Conservation (phyloP, 2,797 vertebrate species). For the Myripristis murdjan region DNA sequence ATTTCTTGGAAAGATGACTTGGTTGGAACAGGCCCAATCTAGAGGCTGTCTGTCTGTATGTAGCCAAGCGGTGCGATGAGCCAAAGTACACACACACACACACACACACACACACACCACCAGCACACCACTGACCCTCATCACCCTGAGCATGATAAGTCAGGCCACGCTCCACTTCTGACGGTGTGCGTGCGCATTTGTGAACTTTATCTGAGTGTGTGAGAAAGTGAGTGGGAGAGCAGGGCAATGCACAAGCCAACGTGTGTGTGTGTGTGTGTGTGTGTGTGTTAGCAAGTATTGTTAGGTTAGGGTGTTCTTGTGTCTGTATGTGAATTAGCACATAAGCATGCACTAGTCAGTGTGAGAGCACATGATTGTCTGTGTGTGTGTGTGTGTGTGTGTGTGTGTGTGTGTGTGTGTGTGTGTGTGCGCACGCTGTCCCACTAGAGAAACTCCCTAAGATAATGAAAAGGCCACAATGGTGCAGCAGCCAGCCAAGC, state of each 20-base stretch:
- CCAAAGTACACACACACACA: conserved; percentile 37
- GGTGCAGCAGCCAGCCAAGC: conserved; percentile 4
- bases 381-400: too few relatives aligned
- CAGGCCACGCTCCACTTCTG: conserved; percentile 37
- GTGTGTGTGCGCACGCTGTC: conserved; percentile 1
- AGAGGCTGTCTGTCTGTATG: conserved; percentile 47
- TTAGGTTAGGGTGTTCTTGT: background rate
- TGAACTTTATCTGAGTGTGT: conserved; percentile 18
- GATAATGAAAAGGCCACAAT: conserved; percentile 23
- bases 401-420: too few relatives aligned
- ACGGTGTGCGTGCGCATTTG: conserved; percentile 15
- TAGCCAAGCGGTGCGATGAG: conserved; percentile 43
- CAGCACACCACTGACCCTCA: conserved; percentile 42
- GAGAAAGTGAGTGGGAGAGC: background rate
- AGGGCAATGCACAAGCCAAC: background rate
- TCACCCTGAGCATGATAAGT: conserved; percentile 41
- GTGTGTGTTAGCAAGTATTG: conserved; percentile 6
- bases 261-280: conserved; percentile 1
- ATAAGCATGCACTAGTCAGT: background rate
- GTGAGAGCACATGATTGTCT: background rate
- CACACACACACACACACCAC: too few relatives aligned
- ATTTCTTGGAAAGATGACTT: conserved; percentile 50
- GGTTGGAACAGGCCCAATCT: conserved; percentile 62
- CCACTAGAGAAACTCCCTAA: background rate
- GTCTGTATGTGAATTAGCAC: background rate